Conservation (phyloP, 1,140 invertebrate species). For the Mycetomoellerius zeteki region DNA sequence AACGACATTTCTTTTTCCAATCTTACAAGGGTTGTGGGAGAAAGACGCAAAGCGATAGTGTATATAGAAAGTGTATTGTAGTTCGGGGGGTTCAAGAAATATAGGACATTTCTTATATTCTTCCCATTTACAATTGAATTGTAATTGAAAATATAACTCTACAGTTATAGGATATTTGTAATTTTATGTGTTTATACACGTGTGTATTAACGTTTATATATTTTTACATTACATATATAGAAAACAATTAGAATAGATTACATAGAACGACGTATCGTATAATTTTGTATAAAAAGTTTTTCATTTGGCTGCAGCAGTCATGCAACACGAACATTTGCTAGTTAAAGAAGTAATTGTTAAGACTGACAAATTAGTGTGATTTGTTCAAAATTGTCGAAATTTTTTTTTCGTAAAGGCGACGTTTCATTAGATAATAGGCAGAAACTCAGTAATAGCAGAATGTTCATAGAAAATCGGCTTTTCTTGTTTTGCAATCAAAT, state of each 20-base stretch:
- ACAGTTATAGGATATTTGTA: background rate
- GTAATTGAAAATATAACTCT: conserved; percentile 18
- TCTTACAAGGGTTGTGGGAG: background rate
- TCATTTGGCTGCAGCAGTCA: background rate
- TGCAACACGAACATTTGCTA: background rate
- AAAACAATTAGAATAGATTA: background rate
- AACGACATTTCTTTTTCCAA: conserved; percentile 19
- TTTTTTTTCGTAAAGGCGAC: background rate
- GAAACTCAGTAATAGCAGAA: background rate
- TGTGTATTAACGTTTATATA: background rate
- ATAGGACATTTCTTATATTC: background rate
- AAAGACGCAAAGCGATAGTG: background rate
- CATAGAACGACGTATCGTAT: background rate
- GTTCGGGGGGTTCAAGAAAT: conserved; percentile 19
- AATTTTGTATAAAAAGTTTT: background rate
- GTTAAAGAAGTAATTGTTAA: background rate
- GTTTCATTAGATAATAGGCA: conserved; percentile 16
- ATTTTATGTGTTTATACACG: background rate
- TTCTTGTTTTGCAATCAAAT: conserved; percentile 44
- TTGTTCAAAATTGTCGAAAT: background rate
- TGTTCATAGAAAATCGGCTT: background rate
- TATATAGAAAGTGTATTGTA: conserved; percentile 3
- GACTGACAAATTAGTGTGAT: conserved; percentile 16
- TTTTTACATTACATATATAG: background rate
- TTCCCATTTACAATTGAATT: conserved; percentile 7